Base-by-base conservation (phyloP, 1,140 invertebrate species). In the Sogatella furcifera region DNA sequence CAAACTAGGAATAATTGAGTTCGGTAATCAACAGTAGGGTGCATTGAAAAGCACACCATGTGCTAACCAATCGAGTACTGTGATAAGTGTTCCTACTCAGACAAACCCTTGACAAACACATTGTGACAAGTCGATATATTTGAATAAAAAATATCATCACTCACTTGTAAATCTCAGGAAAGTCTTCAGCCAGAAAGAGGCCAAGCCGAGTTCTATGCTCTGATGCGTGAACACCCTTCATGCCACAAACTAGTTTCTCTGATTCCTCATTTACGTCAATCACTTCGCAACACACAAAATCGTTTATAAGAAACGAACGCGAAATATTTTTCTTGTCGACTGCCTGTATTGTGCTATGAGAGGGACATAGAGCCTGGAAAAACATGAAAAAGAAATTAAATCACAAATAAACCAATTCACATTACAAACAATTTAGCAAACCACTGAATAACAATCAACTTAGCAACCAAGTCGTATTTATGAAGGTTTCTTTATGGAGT, bases 81-180 rank as follows among this genome's bases (percentile, higher is more conserved):
- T 31, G n/a, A 57, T 14, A 43, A 57, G 15, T 21, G 24, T 19
- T 21, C 17, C 56, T 57, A 22, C 46, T 56, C 41, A 38, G 28
- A 52, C n/a, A 52, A n/a, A 21, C 44, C 22, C 46, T 13, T 21
- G 22, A 52, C 19, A 21, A 1, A 24, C 44, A 46, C 19, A 21
- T 46, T 15, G n/a, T 46, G 44, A 46, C n/a, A 8, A n/a, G 17
- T 15, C 13, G 52, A 53, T 13, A n/a, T n/a, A 19, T 15, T 55
- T 61, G 2, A 28, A 28, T 28, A 6, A 52, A 34, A 60, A 49
- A 21, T 5, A 53, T 43, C 9, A 64, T n/a, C 64, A 80, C 82
- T 83, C 85, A 95, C 92, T 89, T 89, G 80, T 90, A 95, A 67
- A 86, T 81, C 57, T 86, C 80, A 17, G 91, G 91, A 67, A 94